Base-by-base conservation (phyloP, 2,113 vertebrate species). In the Oxyura jamaicensis region DNA sequence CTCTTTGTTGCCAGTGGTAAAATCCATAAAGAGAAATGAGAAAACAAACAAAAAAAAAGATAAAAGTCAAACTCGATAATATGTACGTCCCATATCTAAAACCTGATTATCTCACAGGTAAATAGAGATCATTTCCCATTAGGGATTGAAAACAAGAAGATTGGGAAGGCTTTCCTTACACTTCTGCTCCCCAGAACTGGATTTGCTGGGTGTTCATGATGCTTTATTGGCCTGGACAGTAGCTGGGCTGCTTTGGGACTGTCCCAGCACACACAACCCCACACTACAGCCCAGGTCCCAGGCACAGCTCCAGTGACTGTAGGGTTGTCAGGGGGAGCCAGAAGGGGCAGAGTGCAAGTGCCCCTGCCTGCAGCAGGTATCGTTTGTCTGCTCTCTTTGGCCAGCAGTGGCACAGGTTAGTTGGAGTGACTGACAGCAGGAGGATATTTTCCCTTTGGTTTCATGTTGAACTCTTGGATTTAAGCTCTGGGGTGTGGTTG, bases 171-270 rank as follows among this genome's bases (percentile, higher is more conserved):
- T 79, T 73, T 82, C 72, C 41, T 56, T 66, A 50, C 21, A 33
- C 0, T 0, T 0, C 0, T 31, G 8, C 28, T 83, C 22, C n/a
- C 2, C 12, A 8, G 31, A 79, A 11, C 62, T 80, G 65, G 16
- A 3, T 72, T 77, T 60, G 21, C 82, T 39, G 66, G 42, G 18
- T 48, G 35, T 56, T 75, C 42, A n/a, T 11, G 26, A 28, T 25
- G 14, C 42, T 75, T 26, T 13, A 9, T 69, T 59, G 48, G 60
- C 48, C 69, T 90, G 60, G 31, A 11, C 41, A 2, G 1, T 11
- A 42, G 78, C 69, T 63, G 71, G 53, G 42, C 20, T 35, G n/a
- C n/a, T 72, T 88, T 86, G 81, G 91, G 62, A 59, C 52, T 53
- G 48, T 65, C 62, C 48, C 50, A 58, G 69, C 41, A 67, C n/a